Conservation (phyloP, 2,888 invertebrate species). For the Agrypnus murinus region DNA sequence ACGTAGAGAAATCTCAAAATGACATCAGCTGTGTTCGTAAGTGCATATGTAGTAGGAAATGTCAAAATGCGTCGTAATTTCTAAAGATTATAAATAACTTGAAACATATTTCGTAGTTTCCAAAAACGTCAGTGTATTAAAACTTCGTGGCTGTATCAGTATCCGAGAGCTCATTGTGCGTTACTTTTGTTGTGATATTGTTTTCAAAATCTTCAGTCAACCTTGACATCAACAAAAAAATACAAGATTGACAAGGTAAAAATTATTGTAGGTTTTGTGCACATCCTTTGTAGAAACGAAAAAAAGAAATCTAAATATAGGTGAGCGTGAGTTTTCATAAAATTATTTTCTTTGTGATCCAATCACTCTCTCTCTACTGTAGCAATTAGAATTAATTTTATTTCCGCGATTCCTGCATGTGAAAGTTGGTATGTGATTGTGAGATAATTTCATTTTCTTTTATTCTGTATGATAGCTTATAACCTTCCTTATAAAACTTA, state of each 20-base stretch:
- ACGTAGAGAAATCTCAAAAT: background rate
- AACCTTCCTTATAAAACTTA: background rate
- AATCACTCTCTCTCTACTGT: slow-evolving; percentile 3
- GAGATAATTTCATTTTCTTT: slow-evolving; percentile 1
- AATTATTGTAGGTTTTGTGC: slow-evolving; percentile 10
- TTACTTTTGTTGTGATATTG: background rate
- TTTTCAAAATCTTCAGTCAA: slow-evolving; percentile 32
- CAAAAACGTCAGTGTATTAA: slow-evolving; percentile 2
- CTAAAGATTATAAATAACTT: slow-evolving; percentile 38
- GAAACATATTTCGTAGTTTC: slow-evolving; percentile 6
- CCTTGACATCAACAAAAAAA: slow-evolving; percentile 47
- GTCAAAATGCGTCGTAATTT: slow-evolving; percentile 56
- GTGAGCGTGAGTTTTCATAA: slow-evolving; percentile 22
- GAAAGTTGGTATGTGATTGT: slow-evolving; percentile 35
- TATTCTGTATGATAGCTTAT: background rate
- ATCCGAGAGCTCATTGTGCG: slow-evolving; percentile 5
- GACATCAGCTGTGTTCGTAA: slow-evolving; percentile 24
- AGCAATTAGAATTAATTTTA: slow-evolving; percentile 22
- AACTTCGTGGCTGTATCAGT: background rate
- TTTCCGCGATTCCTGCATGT: slow-evolving; percentile 33
- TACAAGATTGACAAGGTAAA: slow-evolving; percentile 38
- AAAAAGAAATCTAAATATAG: slow-evolving; percentile 43
- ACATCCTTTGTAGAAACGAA: slow-evolving; percentile 13
- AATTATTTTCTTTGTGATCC: slow-evolving; percentile 38
- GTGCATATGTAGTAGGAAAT: slow-evolving; percentile 40